A percentile compares a stretch with the other conserved stretches of the same genome.
Conservation (phyloP, 2,113 vertebrate genomes). For the Spilogale gracilis region DNA sequence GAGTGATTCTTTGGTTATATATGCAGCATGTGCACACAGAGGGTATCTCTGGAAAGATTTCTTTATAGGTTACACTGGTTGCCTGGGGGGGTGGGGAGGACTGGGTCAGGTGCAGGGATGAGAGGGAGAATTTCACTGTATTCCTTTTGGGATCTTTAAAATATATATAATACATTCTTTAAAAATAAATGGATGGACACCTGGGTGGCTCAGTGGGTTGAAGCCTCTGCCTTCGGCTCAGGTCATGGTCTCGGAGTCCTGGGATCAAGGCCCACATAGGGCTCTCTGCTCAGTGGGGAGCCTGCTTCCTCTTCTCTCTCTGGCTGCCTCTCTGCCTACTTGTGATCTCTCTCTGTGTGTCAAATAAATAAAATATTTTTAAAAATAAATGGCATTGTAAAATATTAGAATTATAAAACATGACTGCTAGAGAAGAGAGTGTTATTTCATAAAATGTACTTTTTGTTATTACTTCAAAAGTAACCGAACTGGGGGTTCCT, state of each 20-base stretch:
- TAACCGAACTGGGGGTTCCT: not conserved
- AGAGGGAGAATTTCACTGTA: not conserved
- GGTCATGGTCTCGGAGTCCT: no score
- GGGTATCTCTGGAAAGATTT: not conserved
- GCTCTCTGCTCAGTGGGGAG: no score
- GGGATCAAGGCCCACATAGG: no score
- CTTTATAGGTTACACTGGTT: not conserved
- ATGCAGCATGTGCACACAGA: not conserved
- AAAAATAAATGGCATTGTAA: not conserved
- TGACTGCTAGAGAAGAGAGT: not conserved
- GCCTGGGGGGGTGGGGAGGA: no score
- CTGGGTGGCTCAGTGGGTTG: no score
- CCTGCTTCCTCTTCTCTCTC: no score
- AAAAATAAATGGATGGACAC: not conserved
- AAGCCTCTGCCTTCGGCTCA: no score
- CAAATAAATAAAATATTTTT: no score
- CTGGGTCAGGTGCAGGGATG: no score
- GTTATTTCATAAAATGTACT: not conserved
- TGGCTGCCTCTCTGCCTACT: no score
- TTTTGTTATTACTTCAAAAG: not conserved
- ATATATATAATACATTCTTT: not conserved
- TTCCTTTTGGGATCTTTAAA: not conserved
- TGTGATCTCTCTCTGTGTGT: no score
- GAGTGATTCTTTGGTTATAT: not conserved
- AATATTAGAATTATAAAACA: not conserved